These are phyloP conservation scores for Paralichthys olivaceus DNA, from an alignment of 2,113 vertebrate species.

Conservation along the genomic window DNA sequence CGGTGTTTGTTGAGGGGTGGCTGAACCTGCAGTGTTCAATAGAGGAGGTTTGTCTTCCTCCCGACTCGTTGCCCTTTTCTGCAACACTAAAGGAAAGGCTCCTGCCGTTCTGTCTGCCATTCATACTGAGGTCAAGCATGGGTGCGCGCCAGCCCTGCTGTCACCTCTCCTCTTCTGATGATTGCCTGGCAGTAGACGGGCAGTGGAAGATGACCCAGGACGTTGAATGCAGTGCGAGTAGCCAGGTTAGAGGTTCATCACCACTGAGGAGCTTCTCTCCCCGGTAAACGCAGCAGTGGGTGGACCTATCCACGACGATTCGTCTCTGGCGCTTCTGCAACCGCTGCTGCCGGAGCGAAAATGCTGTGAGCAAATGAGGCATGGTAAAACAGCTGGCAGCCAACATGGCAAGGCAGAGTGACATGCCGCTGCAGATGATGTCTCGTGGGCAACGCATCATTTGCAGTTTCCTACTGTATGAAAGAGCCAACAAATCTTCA, in stretches of 20 bases:
- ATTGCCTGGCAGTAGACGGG: conserved; percentile 51
- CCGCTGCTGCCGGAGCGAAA: conserved; percentile 60
- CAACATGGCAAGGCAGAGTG: conserved; percentile 64
- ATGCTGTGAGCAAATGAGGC: conserved; percentile 77
- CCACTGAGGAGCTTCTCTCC: conserved; percentile 21
- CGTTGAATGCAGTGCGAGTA: conserved; percentile 33
- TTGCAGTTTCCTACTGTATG: conserved; percentile 64
- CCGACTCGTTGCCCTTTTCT: conserved; percentile 42
- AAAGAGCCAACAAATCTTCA: conserved; percentile 46
- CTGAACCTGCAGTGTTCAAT: conserved; percentile 45
- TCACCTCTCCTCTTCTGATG: conserved; percentile 58
- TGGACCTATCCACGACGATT: conserved; percentile 25
- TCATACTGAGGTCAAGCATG: conserved; percentile 68
- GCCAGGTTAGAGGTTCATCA: conserved; percentile 31
- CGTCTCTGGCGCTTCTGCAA: conserved; percentile 55
- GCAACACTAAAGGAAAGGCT: conserved; percentile 52
- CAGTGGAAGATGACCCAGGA: conserved; percentile 39
- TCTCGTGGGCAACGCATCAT: conserved; percentile 68
- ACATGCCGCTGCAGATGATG: conserved; percentile 73
- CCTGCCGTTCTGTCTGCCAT: conserved; percentile 54
- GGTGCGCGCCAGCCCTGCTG: conserved; percentile 48
- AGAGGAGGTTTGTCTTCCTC: conserved; percentile 40
- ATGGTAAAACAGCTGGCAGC: conserved; percentile 77
- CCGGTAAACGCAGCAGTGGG: conserved; percentile 25
- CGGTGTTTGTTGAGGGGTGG: conserved; percentile 25